Evolutionary conservation across 2,888 invertebrate genomes (phyloP).

Genomic region (Augochlorella aurata): DNA sequence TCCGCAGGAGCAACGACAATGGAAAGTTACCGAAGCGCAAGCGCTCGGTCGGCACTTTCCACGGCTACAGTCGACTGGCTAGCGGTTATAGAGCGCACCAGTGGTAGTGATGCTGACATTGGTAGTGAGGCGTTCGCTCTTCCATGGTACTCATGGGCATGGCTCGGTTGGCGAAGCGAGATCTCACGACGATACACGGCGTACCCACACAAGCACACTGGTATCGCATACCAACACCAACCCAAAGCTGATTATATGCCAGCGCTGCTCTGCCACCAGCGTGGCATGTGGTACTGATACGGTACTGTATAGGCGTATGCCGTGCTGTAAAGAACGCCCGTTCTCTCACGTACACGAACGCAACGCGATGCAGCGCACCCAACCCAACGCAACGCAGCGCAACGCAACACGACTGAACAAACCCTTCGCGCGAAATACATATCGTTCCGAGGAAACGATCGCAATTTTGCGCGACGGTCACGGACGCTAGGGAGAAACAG

Average conservation of each 20-base stretch:
- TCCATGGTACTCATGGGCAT: conserved; percentile 43
- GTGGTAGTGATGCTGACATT: conserved; percentile 57
- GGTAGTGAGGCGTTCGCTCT: conserved; percentile 51
- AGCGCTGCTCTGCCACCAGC: conserved; percentile 34
- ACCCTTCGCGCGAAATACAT: conserved; percentile 26
- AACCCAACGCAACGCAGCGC: no score
- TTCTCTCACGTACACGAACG: conserved; percentile 16
- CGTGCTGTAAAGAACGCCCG: conserved; percentile 33
- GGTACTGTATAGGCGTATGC: conserved; percentile 25
- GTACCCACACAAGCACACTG: conserved; percentile 24
- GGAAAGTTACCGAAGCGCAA: conserved; percentile 72
- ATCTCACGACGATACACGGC: conserved; percentile 57
- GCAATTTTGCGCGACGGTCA: conserved; percentile 40
- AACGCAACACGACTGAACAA: not conserved
- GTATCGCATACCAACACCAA: conserved; percentile 38
- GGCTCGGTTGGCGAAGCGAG: conserved; percentile 53
- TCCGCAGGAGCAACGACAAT: conserved; percentile 53
- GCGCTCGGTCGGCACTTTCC: conserved; percentile 73
- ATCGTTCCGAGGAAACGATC: conserved; percentile 44
- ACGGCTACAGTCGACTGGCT: conserved; percentile 68
- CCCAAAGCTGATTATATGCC: conserved; percentile 45
- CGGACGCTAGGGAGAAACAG: conserved; percentile 22
- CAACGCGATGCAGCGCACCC: not conserved
- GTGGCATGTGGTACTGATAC: conserved; percentile 30
- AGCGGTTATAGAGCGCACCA: conserved; percentile 47